Base-by-base conservation (phyloP, 1,140 invertebrate genomes). In the Drosophila sturtevanti region DNA sequence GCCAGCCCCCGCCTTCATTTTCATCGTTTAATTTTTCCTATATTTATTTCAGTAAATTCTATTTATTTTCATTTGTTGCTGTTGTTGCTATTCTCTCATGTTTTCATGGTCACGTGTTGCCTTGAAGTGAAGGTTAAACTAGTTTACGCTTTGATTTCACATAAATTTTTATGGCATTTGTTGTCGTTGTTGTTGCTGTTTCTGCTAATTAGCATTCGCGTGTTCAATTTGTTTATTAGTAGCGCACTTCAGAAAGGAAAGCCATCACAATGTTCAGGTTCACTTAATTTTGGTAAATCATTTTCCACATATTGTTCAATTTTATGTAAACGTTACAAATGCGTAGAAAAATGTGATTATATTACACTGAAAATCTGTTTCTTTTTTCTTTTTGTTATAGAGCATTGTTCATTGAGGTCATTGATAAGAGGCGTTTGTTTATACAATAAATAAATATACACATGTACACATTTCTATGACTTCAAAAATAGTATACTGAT, bases 91-190 rank as follows among this genome's bases (percentile, higher is more conserved):
- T 44, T 44, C n/a, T 63, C 31, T 18, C 41, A 18, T 35, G 27
- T 56, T 56, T 27, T 56, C 67, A 86, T 70, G 82, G 81, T 78
- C 81, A 86, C 77, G 77, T 85, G 81, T 76, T 72, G 65, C 38
- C 38, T 67, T 68, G 72, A 63, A 22, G 54, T 58, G 70, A 87
- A 89, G 82, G 82, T 82, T 75, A 66, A 71, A 79, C 79, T 68
- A 73, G 82, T 87, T 87, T 73, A 82, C 84, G 81, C 82, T 86
- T 86, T 86, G 82, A 86, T 87, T 86, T 87, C 79, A 69, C 68
- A 76, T 82, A 79, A 82, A 89, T 89, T 87, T 82, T 65, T 51
- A 44, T 63, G 37, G 56, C 56, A 34, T 59, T 59, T 12, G 41
- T n/a, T 59, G 37, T 14, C 35, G 27, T 11, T 12, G 27, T 31